Percentiles rank a stretch among this genome's conserved stretches.
phyloP scores from a whole-genome alignment of 2,888 invertebrate genomes.

The Lysandra bellargus region DNA sequence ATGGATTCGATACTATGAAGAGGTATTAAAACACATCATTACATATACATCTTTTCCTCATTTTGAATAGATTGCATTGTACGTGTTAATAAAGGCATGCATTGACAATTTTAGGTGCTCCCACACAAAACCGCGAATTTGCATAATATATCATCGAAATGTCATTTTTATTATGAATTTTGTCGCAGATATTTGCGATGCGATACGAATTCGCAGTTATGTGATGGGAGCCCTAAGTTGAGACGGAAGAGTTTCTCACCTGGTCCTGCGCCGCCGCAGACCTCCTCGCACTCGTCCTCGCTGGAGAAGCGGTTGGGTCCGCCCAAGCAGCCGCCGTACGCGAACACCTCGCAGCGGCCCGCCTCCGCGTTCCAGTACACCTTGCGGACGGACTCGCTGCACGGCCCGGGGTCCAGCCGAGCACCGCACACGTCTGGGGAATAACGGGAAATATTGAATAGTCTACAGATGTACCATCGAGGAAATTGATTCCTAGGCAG shows the following conservation, averaged over 20 bases:
- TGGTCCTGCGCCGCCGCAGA: constrained; percentile 76
- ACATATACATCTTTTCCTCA: no score
- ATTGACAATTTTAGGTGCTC: no score
- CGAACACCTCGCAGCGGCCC: constrained; percentile 84
- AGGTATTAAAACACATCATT: no score
- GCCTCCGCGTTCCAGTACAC: constrained; percentile 84
- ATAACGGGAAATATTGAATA: neutral
- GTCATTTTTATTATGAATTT: no score
- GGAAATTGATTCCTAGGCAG: no score
- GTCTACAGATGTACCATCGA: neutral
- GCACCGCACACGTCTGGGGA: constrained; percentile 86
- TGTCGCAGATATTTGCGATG: no score
- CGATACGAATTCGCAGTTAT: no score
- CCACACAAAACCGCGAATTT: no score
- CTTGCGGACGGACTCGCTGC: constrained; percentile 83
- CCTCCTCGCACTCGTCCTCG: constrained; percentile 85
- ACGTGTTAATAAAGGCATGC: no score
- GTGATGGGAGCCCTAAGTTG: neutral
- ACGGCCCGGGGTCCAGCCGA: constrained; percentile 85
- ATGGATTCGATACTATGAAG: no score
- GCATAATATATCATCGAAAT: no score
- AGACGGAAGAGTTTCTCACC: constrained; percentile 46
- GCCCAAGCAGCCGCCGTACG: constrained; percentile 91
- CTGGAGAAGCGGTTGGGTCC: constrained; percentile 91
- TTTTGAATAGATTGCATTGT: no score